A percentile compares a stretch with the other conserved stretches of the same genome.
Conservation (phyloP, 2,888 invertebrate species). For the Nebria brevicollis region DNA sequence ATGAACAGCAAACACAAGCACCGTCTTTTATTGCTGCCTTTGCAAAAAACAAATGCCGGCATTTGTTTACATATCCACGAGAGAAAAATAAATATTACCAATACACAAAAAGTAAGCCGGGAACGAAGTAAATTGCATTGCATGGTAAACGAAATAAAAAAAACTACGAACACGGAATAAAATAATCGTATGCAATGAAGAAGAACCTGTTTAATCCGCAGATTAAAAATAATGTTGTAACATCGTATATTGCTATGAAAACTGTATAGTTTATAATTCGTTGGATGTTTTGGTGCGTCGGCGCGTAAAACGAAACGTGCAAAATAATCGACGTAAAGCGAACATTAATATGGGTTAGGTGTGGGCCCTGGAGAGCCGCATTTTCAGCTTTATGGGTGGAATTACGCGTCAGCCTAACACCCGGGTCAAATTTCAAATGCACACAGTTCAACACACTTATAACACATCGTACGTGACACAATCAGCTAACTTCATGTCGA, state of each 20-base stretch:
- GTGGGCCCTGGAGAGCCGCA: slow-evolving; percentile 3
- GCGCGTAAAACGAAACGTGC: slow-evolving; percentile 16
- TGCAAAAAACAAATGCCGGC: neutral
- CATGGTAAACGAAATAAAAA: neutral
- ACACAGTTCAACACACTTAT: neutral
- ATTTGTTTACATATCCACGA: neutral
- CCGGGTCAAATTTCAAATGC: slow-evolving; percentile 9
- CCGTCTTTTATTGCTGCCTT: neutral
- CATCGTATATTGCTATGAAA: too few relatives aligned
- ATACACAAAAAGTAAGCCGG: neutral
- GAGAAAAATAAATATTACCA: neutral
- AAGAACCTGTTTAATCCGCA: too few relatives aligned
- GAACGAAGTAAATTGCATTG: neutral
- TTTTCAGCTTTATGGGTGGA: slow-evolving; percentile 19
- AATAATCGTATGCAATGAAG: neutral
- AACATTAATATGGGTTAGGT: slow-evolving; percentile 33
- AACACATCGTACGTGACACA: neutral
- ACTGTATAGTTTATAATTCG: neutral
- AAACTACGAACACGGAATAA: neutral
- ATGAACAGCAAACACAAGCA: neutral
- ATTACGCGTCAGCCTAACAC: slow-evolving; percentile 4
- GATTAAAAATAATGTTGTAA: too few relatives aligned
- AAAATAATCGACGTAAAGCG: slow-evolving; percentile 23
- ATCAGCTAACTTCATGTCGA: neutral
- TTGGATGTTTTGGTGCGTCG: neutral